Base-by-base conservation (phyloP, 2,797 vertebrate species). In the Sphaeramia orbicularis region DNA sequence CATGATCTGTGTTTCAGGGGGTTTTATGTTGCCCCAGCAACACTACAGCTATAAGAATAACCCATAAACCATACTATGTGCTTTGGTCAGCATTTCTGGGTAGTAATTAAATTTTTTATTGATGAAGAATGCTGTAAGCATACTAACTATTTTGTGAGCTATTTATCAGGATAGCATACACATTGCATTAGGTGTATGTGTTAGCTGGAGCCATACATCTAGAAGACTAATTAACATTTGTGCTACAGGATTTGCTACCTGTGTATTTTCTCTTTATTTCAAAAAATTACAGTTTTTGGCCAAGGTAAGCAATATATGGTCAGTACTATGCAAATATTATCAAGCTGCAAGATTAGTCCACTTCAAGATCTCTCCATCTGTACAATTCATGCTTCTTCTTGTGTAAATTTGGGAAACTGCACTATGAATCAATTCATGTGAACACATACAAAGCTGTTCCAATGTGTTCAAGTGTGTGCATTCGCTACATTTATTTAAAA, bases 41-140 rank as follows among this genome's bases (percentile, higher is more conserved):
- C 57, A 62, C 38, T 2, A 43, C 81, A 65, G 72, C 76, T 61
- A 71, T 58, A 73, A 77, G 48, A 67, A 51, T 35, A 60, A 76
- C 49, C 79, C 74, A 90, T 82, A 85, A 81, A 82, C 44, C 72
- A 72, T 30, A 49, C 41, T 63, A 43, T 65, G 47, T 50, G 61
- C 38, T 0, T 5, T 50, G 53, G 58, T 89, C 86, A 87, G 85
- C 88, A 80, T 21, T 81, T 84, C 65, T 68, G 37, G 54, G 78
- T 53, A 56, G 55, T 86, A 84, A 90, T 87, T 85, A 86, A 83
- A 76, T 78, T 77, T 48, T 81, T 82, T 81, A 85, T 65, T 71
- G 79, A 84, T 84, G 65, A 87, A 63, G 65, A 76, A 75, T 43
- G 78, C 67, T 53, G 58, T 54, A 64, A 65, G 79, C 52, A 79